Conservation (phyloP, 2,888 invertebrate species). For the Pantelozetes paolii region DNA sequence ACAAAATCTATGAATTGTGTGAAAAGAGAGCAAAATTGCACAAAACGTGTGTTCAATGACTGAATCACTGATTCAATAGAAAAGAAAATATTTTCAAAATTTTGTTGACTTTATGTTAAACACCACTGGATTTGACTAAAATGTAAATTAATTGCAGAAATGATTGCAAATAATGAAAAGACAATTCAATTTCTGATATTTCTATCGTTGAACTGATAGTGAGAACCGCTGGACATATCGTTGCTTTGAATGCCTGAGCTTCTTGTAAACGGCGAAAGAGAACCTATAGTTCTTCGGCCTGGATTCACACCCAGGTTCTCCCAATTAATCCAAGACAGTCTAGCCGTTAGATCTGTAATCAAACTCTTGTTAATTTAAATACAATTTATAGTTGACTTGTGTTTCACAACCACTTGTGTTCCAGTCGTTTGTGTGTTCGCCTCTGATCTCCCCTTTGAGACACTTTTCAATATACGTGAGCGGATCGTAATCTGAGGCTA, state of each 20-base stretch:
- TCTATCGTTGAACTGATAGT: conserved; percentile 16
- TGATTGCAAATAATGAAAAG: background rate
- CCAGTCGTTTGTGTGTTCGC: conserved; percentile 79
- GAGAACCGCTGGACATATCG: conserved; percentile 15
- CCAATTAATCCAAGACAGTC: conserved; percentile 99
- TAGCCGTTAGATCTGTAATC: conserved; percentile 81
- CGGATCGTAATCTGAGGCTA: conserved; percentile 83
- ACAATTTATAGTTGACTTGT: too few species aligned
- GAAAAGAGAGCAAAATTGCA: background rate
- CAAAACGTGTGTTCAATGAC: too few species aligned
- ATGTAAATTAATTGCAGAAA: too few species aligned
- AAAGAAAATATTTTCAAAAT: too few species aligned
- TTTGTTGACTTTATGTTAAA: too few species aligned
- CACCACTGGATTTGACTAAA: too few species aligned
- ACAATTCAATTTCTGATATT: conserved; percentile 1
- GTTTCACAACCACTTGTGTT: conserved; percentile 82
- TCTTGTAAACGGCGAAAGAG: conserved; percentile 41
- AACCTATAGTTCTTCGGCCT: conserved; percentile 62
- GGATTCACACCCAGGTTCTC: conserved; percentile 93
- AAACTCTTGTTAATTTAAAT: conserved; percentile 47
- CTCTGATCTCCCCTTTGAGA: conserved; percentile 80
- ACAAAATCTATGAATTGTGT: background rate
- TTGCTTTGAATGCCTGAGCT: conserved; percentile 4
- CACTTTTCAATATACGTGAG: conserved; percentile 89
- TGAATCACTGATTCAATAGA: too few species aligned